phyloP scores from a whole-genome alignment of 2,797 vertebrate genomes.

The Myotis pilosus region DNA sequence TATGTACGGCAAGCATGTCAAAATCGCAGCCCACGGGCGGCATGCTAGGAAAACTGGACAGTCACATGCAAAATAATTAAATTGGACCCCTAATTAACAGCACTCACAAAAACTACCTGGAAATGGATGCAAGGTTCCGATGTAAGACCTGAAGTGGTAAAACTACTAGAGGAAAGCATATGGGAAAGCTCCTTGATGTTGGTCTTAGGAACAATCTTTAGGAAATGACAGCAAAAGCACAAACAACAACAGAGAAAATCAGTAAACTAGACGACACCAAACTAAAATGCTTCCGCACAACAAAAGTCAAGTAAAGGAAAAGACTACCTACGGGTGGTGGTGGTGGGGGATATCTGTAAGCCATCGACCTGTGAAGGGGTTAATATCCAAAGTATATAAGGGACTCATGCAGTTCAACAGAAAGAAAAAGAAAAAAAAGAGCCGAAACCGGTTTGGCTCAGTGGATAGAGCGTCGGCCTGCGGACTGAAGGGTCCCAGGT shows the following conservation, averaged over 20 bases:
- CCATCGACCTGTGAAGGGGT: neutral
- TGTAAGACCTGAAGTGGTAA: neutral
- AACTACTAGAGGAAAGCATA: neutral
- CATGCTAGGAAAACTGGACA: neutral
- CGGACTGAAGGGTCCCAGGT: too few relatives aligned
- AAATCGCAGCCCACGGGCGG: too few relatives aligned
- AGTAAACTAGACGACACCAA: neutral
- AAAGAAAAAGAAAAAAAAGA: neutral
- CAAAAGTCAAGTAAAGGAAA: neutral
- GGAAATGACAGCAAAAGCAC: neutral
- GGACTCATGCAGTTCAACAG: neutral
- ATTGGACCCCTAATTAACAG: neutral
- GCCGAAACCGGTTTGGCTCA: too few relatives aligned
- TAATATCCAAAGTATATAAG: neutral
- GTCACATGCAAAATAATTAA: neutral
- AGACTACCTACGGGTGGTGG: neutral
- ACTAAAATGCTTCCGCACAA: neutral
- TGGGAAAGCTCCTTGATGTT: neutral
- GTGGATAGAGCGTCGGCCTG: too few relatives aligned
- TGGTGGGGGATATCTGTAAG: neutral
- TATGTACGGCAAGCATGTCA: conserved; percentile 77
- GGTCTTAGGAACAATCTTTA: neutral
- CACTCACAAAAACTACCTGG: neutral
- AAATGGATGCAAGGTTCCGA: neutral
- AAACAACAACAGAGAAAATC: neutral